Conservation (phyloP, 35 echinoderm and acorn worm genomes). For the Holothuria glaberrima region DNA sequence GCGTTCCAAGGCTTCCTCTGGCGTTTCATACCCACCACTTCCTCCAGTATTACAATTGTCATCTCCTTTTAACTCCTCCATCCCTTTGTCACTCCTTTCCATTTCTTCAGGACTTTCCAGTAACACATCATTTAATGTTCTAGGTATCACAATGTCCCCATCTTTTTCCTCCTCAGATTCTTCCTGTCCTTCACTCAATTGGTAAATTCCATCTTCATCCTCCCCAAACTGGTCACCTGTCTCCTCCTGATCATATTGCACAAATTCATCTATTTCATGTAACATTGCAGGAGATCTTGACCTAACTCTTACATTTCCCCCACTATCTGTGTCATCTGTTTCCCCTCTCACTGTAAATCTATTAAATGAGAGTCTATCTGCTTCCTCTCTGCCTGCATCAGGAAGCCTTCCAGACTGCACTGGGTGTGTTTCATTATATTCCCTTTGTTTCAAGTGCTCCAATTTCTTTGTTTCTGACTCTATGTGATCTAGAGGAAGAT, state of each 20-base stretch:
- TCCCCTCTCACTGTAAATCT: too few species aligned
- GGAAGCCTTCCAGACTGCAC: too few species aligned
- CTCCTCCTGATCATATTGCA: conserved; percentile 16
- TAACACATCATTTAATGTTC: conserved; percentile 84
- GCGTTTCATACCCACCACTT: not conserved
- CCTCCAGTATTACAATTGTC: not conserved
- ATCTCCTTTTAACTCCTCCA: not conserved
- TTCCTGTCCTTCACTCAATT: not conserved
- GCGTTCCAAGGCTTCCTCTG: conserved; percentile 7
- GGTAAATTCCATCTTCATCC: conserved; percentile 31
- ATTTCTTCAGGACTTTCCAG: conserved; percentile 26
- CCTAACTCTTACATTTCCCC: too few species aligned
- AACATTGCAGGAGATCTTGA: too few species aligned
- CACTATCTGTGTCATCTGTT: too few species aligned
- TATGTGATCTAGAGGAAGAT: too few species aligned
- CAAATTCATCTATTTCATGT: not conserved
- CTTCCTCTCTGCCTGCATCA: too few species aligned
- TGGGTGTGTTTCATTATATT: too few species aligned
- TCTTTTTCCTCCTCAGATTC: conserved; percentile 44
- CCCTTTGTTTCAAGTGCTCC: too few species aligned
- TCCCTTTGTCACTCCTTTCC: too few species aligned
- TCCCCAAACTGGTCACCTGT: conserved; percentile 30
- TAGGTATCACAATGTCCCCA: conserved; percentile 67
- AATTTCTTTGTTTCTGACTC: too few species aligned
- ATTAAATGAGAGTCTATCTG: too few species aligned